Evolutionary conservation across 2,113 vertebrate species (phyloP), one percentile per base, ranked within the genome.

Genomic region (Silurus meridionalis): DNA sequence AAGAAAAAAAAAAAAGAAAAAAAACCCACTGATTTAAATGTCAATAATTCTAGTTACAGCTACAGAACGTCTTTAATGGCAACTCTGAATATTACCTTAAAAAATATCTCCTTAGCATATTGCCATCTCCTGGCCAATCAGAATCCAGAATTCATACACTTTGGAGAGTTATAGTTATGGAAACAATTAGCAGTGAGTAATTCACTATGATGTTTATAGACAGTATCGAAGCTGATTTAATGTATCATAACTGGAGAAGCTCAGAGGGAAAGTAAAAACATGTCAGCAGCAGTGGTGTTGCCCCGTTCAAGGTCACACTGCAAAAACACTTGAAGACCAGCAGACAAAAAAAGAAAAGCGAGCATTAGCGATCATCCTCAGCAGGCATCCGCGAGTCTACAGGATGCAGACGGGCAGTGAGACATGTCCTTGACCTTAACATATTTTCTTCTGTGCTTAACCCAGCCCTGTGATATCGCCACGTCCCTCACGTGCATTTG

Each of bases 361-460:
- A n/a, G 77, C 83, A 37, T 77, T 21, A 84, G n/a, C 58, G 9
- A 6, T 50, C 55, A 8, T 23, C 8, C 10, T 63, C 79, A 2
- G 8, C 7, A 5, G 58, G 55, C 53, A 21, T 28, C n/a, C 23
- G 46, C 13, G 63, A 55, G 81, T 37, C 81, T 67, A n/a, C 53
- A 21, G 25, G 64, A 25, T 58, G 25, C 66, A 83, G 82, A 72
- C 52, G 19, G 19, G 60, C 21, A 60, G 25, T 1, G 17, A 84
- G 75, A 71, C 85, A 79, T 50, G 80, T 50, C 83, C 87, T 88
- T 85, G 84, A 83, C 37, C 61, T 46, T 53, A 25, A 72, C 19
- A 37, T 67, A 28, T 48, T 13, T 82, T 5, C 21, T 21, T 69
- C 64, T 83, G 46, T 63, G 46, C 71, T 61, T 15, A 28, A 57